phyloP scores from a whole-genome alignment of 2,888 invertebrate species.

The Chrysolina haemoptera region DNA sequence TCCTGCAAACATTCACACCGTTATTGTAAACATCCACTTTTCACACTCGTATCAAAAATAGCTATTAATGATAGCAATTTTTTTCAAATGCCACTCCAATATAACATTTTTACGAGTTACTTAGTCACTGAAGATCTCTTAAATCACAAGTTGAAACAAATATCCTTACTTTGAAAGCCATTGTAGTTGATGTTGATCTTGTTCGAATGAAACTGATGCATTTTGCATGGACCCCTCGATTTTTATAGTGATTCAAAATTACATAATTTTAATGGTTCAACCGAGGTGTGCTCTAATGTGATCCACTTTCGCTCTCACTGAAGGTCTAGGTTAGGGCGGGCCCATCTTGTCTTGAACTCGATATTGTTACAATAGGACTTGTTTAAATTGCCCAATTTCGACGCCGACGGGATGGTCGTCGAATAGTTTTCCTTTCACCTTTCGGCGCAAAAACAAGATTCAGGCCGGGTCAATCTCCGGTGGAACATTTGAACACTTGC shows the following conservation, averaged over 20 bases:
- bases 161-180: slow-evolving; percentile 65
- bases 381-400: neutral
- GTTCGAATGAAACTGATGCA: slow-evolving; percentile 60
- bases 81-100: too few species aligned
- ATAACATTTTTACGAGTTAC: too few species aligned
- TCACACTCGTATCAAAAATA: too few species aligned
- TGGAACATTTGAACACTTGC: too few species aligned
- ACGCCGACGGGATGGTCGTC: neutral
- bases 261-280: slow-evolving; percentile 46
- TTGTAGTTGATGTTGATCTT: slow-evolving; percentile 55
- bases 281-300: slow-evolving; percentile 52
- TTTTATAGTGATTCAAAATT: slow-evolving; percentile 60
- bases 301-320: slow-evolving; percentile 67
- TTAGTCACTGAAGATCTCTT: neutral
- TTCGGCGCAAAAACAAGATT: too few species aligned
- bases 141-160: neutral
- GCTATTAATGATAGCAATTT: too few species aligned
- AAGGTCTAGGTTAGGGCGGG: slow-evolving; percentile 68
- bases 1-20: too few species aligned
- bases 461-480: too few species aligned
- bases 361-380: slow-evolving; percentile 33
- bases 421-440: too few species aligned
- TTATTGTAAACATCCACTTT: too few species aligned
- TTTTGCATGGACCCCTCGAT: slow-evolving; percentile 49
- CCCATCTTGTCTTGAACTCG: slow-evolving; percentile 38